A percentile compares a stretch with the other conserved stretches of the same genome.
These are phyloP conservation scores for Oxytorus armatus DNA, from an alignment of 2,888 invertebrate genomes.

Conservation along the genomic window DNA sequence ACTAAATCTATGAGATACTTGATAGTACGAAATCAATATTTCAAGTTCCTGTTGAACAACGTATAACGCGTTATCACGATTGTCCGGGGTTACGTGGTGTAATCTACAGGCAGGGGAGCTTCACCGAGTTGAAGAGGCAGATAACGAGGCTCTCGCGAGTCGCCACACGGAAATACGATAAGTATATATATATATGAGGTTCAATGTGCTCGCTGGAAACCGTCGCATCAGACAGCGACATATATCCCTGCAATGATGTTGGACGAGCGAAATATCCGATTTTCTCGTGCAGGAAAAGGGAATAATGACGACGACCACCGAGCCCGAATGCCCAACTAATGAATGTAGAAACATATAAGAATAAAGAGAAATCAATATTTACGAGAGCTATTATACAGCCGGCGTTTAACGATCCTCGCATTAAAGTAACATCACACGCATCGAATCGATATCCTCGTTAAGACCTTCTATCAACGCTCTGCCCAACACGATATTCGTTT, in stretches of 20 bases:
- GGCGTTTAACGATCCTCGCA: neutral
- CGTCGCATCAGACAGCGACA: slow-evolving; percentile 6
- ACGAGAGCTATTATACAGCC: slow-evolving; percentile 19
- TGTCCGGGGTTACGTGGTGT: slow-evolving; percentile 69
- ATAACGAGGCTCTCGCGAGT: slow-evolving; percentile 64
- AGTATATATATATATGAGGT: neutral
- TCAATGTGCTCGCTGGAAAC: neutral
- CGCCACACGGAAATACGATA: slow-evolving; percentile 11
- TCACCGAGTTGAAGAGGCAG: slow-evolving; percentile 63
- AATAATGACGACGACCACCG: neutral
- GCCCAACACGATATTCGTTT: too few species aligned
- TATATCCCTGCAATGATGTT: neutral
- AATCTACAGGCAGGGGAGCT: slow-evolving; percentile 52
- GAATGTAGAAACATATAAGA: slow-evolving; percentile 18
- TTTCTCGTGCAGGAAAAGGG: slow-evolving; percentile 1
- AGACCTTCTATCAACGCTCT: too few species aligned
- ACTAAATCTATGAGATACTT: too few species aligned
- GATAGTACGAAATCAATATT: too few species aligned
- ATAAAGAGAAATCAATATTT: slow-evolving; percentile 57
- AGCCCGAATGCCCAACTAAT: slow-evolving; percentile 10
- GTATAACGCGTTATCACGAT: slow-evolving; percentile 73
- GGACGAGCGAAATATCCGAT: slow-evolving; percentile 22
- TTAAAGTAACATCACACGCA: neutral
- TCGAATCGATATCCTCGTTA: slow-evolving; percentile 14
- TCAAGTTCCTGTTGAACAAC: slow-evolving; percentile 11